Evolutionary conservation across 2,797 vertebrate genomes (phyloP), one percentile per base, ranked within the genome.

Genomic region (Halcyon badia): DNA sequence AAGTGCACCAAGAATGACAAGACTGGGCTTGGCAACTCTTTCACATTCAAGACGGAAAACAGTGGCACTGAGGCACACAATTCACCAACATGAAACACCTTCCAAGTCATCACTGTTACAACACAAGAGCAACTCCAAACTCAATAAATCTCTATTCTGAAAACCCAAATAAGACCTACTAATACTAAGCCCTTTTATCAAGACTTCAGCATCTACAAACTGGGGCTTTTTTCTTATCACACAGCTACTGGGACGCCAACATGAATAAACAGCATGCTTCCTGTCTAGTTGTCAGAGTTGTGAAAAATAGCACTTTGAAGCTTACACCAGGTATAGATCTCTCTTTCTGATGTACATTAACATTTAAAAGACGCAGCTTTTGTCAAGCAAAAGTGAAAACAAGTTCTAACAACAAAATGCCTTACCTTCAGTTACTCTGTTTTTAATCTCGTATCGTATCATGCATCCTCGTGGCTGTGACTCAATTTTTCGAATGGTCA

Each of bases 341-440:
- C 26, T 66, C 69, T 58, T 73, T 84, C 49, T 72, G 28, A 80
- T 48, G 42, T 15, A 28, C 48, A 92, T 85, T 77, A 90, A 85
- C 42, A 89, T 87, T 70, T 91, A 89, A 77, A 85, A 95, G 26
- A 69, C 17, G 25, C 17, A 52, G 57, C 17, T 93, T 96, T 86
- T 65, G 46, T 81, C 41, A 94, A 90, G 52, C 11, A 83, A 30
- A 94, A 88, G 57, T 24, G 19, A 80, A 80, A 95, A 82, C 18
- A 90, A 83, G 57, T 65, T 94, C 80, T 81, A 26, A 14, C 61
- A 75, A 86, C 33, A 75, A 86, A 91, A 86, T 4, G 11, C 30
- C 61, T 71, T 51, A 28, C 18, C 28, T 33, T 39, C 42, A 39
- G 22, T 46, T 70, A 68, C 14, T 46, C 16, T 30, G 56, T 78